A percentile compares a stretch with the other conserved stretches of the same genome.
These are phyloP conservation scores for Oryzias melastigma DNA, from an alignment of 2,113 vertebrate species.

Conservation along the genomic window DNA sequence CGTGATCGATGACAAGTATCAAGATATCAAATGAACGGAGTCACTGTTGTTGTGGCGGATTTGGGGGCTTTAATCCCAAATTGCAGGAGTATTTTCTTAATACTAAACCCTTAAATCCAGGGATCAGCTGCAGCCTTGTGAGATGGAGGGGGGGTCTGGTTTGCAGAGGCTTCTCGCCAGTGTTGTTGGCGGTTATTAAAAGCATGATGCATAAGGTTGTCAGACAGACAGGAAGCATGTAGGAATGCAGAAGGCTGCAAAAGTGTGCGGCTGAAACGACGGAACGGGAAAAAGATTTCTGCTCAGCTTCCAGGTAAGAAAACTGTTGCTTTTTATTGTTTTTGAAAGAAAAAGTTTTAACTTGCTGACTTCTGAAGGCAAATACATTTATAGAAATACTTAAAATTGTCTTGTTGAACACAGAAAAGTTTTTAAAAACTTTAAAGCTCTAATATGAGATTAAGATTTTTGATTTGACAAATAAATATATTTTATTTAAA, in stretches of 20 bases:
- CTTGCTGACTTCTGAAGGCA: too few species aligned
- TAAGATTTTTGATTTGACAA: too few species aligned
- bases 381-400: too few species aligned
- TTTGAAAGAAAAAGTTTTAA: too few species aligned
- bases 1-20: conserved; percentile 71
- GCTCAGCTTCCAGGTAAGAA: not conserved
- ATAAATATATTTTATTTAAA: too few species aligned
- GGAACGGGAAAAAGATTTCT: not conserved
- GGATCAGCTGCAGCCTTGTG: conserved; percentile 78
- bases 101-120: conserved; percentile 81
- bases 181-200: conserved; percentile 70
- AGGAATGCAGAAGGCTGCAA: conserved; percentile 14
- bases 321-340: not conserved
- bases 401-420: too few species aligned
- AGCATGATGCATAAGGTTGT: conserved; percentile 73
- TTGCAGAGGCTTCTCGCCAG: conserved; percentile 53
- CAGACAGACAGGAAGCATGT: conserved; percentile 52
- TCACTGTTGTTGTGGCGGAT: conserved; percentile 71
- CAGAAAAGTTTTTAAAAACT: too few species aligned
- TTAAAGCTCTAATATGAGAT: too few species aligned
- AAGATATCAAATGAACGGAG: conserved; percentile 78
- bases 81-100: conserved; percentile 83
- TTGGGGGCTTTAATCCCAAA: conserved; percentile 86
- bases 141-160: conserved; percentile 31
- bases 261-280: not conserved